Evolutionary conservation across 2,888 invertebrate species (phyloP).

Genomic region (Thalpophila matura): DNA sequence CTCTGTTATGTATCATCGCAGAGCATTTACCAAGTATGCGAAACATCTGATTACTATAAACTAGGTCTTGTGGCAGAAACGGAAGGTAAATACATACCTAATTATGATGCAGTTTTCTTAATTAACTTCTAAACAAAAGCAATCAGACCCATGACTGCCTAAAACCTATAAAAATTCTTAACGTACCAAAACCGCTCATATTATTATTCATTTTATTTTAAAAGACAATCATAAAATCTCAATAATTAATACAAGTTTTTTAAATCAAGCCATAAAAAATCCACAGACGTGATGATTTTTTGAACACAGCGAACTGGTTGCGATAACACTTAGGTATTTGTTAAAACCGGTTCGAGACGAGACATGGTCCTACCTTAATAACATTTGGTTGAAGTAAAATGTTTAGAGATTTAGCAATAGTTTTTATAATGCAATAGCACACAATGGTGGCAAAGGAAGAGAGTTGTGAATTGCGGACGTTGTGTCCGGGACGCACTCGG

Average conservation of each 20-base stretch:
- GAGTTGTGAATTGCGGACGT: slow-evolving; percentile 68
- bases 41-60: slow-evolving; percentile 39
- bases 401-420: slow-evolving; percentile 60
- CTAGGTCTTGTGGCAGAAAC: slow-evolving; percentile 20
- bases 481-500: slow-evolving; percentile 76
- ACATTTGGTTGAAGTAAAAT: slow-evolving; percentile 50
- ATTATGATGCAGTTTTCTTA: too few species aligned
- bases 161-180: too few species aligned
- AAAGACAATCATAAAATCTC: too few species aligned
- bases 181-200: too few species aligned
- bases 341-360: not conserved
- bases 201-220: too few species aligned
- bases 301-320: not conserved
- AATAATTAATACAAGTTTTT: too few species aligned
- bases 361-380: slow-evolving; percentile 23
- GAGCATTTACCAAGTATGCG: slow-evolving; percentile 36
- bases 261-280: not conserved
- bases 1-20: slow-evolving; percentile 28
- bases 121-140: too few species aligned
- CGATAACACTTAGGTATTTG: not conserved
- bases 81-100: slow-evolving; percentile 2
- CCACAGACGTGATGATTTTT: not conserved
- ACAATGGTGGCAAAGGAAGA: slow-evolving; percentile 79
- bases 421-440: slow-evolving; percentile 73
- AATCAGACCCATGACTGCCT: not conserved